Conservation (phyloP, 2,888 invertebrate species). For the Tenthredo distinguenda region DNA sequence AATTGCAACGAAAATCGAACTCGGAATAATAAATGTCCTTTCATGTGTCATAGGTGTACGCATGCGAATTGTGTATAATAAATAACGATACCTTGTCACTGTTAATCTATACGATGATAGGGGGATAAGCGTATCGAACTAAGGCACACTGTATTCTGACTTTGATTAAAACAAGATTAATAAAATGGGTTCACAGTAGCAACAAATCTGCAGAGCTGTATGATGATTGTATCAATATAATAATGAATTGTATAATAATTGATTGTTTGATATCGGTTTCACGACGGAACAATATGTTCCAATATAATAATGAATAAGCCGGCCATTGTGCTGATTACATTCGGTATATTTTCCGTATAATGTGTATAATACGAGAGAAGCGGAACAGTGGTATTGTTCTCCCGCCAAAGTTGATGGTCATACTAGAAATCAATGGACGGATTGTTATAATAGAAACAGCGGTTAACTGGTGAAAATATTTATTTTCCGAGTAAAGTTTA, state of each 20-base stretch:
- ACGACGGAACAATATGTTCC: not conserved
- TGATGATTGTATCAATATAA: not conserved
- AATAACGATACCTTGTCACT: not conserved
- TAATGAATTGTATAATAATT: not conserved
- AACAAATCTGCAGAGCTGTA: not conserved
- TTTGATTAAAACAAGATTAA: not conserved
- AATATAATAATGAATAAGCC: not conserved
- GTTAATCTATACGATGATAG: not conserved
- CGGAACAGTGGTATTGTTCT: conserved; percentile 1
- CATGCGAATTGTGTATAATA: not conserved
- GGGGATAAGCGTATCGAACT: not conserved
- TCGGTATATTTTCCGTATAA: not conserved
- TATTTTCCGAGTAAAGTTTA: not conserved
- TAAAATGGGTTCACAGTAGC: not conserved
- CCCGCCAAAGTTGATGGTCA: not conserved
- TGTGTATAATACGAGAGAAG: conserved; percentile 3
- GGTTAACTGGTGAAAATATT: not conserved
- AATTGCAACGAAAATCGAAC: not conserved
- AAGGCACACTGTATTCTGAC: not conserved
- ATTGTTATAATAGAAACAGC: not conserved
- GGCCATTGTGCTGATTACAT: not conserved
- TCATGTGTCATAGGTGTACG: not conserved
- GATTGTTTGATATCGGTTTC: not conserved
- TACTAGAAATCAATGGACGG: conserved; percentile 23
- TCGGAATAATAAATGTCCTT: not conserved